Conservation (phyloP, 2,113 vertebrate genomes). For the Vimba vimba region DNA sequence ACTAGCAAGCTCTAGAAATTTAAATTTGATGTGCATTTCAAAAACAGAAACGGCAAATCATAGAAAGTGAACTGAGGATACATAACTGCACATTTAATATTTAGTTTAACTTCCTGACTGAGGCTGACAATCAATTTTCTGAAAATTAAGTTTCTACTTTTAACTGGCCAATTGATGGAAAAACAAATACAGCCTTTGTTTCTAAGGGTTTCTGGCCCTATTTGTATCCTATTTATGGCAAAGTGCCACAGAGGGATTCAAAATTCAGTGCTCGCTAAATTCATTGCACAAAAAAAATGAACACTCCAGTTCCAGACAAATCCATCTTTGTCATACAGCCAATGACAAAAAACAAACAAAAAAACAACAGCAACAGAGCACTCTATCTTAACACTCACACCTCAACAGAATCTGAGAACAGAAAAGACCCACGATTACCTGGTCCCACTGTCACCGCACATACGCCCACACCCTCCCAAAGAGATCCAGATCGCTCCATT, state of each 20-base stretch:
- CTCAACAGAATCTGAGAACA: conserved; percentile 13
- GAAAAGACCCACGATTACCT: conserved; percentile 37
- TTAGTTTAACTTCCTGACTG: background rate
- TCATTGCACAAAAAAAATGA: background rate
- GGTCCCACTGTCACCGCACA: conserved; percentile 1
- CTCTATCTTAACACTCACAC: conserved; percentile 8
- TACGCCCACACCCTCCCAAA: conserved; percentile 32
- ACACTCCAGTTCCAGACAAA: background rate
- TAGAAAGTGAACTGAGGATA: background rate
- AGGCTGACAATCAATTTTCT: background rate
- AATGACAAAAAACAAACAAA: background rate
- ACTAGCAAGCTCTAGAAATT: background rate
- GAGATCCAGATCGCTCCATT: conserved; percentile 53
- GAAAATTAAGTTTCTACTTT: background rate
- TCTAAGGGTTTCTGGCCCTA: background rate
- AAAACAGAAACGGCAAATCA: background rate
- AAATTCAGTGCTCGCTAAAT: background rate
- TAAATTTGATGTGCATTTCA: background rate
- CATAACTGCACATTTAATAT: background rate
- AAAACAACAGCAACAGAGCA: background rate
- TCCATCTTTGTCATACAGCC: background rate
- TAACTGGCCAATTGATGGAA: background rate
- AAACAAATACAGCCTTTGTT: background rate
- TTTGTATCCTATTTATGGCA: background rate
- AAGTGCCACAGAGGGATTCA: background rate